phyloP scores from a whole-genome alignment of 2,888 invertebrate genomes.

The Alsophila aescularia region DNA sequence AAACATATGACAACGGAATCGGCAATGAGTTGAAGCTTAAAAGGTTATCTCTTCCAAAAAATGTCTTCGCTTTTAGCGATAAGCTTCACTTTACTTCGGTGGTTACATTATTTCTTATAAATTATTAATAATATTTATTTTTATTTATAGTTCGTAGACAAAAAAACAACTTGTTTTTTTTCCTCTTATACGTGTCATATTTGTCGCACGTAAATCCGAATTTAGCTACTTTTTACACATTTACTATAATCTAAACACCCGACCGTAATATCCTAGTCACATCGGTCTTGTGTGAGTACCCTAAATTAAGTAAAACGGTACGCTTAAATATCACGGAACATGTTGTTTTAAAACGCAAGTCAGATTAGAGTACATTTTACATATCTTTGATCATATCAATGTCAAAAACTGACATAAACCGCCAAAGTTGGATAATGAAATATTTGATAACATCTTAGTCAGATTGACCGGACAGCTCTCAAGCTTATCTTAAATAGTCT shows the following conservation, averaged over 20 bases:
- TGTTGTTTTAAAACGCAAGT: neutral
- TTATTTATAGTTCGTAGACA: too few relatives aligned
- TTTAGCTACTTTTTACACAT: neutral
- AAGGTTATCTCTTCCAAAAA: too few relatives aligned
- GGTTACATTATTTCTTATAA: too few relatives aligned
- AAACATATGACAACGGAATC: neutral
- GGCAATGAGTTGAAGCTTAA: too few relatives aligned
- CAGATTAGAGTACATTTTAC: neutral
- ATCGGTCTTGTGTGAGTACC: neutral
- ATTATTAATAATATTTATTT: too few relatives aligned
- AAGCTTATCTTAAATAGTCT: neutral
- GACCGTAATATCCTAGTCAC: neutral
- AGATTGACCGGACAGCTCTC: neutral
- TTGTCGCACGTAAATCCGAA: neutral
- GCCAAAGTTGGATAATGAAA: neutral
- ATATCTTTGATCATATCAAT: neutral
- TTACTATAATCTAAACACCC: neutral
- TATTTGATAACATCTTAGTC: neutral
- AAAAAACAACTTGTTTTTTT: too few relatives aligned
- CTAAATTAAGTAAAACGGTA: neutral
- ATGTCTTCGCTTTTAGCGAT: too few relatives aligned
- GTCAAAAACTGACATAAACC: neutral
- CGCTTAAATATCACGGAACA: neutral
- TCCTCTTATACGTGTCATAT: neutral
- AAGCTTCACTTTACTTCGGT: too few relatives aligned